Evolutionary conservation across 2,113 vertebrate genomes (phyloP).

Genomic region (Suricata suricatta): DNA sequence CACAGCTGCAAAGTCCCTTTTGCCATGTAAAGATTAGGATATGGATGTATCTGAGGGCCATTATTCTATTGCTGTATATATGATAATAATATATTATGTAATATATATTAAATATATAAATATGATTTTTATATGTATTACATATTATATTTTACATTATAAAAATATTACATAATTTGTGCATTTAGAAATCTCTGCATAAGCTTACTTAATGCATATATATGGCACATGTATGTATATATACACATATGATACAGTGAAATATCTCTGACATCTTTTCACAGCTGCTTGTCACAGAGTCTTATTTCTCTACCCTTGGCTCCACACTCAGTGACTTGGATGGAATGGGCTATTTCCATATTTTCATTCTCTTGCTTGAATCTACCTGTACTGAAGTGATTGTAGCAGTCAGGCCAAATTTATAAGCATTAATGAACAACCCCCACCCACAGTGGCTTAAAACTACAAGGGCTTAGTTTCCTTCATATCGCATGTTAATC

Average conservation of each 20-base stretch:
- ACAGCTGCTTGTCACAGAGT: neutral
- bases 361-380: neutral
- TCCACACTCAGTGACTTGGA: neutral
- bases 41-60: neutral
- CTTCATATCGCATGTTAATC: neutral
- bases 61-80: neutral
- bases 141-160: neutral
- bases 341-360: neutral
- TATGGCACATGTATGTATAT: neutral
- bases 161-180: neutral
- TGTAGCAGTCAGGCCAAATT: neutral
- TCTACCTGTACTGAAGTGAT: neutral
- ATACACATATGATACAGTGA: neutral
- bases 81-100: neutral
- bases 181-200: neutral
- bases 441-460: neutral
- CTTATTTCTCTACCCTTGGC: neutral
- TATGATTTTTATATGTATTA: neutral
- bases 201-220: neutral
- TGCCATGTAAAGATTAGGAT: neutral
- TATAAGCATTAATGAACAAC: neutral
- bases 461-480: neutral
- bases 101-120: neutral
- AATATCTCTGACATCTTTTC: neutral
- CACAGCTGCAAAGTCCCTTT: neutral